Evolutionary conservation across 2,113 vertebrate genomes (phyloP), one percentile per base, ranked within the genome.

Genomic region (Oceanodroma tethys): DNA sequence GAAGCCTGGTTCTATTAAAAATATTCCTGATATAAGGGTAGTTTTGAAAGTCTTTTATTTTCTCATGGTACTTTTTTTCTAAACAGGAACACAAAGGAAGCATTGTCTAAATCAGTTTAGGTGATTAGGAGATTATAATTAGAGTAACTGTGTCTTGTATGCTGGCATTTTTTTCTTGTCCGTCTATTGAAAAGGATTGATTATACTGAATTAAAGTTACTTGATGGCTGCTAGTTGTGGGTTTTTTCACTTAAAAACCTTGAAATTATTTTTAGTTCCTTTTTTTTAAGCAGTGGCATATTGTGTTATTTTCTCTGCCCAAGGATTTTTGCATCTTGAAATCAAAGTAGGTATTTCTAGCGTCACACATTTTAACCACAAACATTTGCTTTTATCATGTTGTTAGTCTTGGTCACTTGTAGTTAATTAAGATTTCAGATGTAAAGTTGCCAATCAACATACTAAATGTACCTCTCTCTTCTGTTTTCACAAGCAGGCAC

Each of bases 391-490:
- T 92, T 76, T 94, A 52, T 93, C 86, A 25, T 68, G 43, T 92
- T 96, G 88, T 89, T 95, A 80, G 85, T 92, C 80, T 92, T 95
- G 92, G 86, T 91, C 94, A 95, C 78, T 97, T 97, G 94, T 92
- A 93, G 90, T 97, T 98, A 95, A 96, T 90, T 96, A 97, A 94
- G 94, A 96, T 97, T 98, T 98, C 96, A 94, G 96, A 93, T 20
- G 18, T 38, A 26, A 92, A 95, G 84, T 92, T 97, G 95, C 95
- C 97, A 96, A 81, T 97, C 97, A 97, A 95, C 85, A 74, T 72
- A 89, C 80, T 93, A 96, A 94, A 95, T 88, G 91, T 94, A 95
- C 95, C 91, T 94, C 71, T 75, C 90, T 87, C 71, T 86, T 95
- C 96, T 90, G 45, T 95, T 97, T 97, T 95, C 97, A 95, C 94